These are phyloP conservation scores for Drosophila melanocephala DNA, from an alignment of 2,888 invertebrate species.

Conservation along the genomic window DNA sequence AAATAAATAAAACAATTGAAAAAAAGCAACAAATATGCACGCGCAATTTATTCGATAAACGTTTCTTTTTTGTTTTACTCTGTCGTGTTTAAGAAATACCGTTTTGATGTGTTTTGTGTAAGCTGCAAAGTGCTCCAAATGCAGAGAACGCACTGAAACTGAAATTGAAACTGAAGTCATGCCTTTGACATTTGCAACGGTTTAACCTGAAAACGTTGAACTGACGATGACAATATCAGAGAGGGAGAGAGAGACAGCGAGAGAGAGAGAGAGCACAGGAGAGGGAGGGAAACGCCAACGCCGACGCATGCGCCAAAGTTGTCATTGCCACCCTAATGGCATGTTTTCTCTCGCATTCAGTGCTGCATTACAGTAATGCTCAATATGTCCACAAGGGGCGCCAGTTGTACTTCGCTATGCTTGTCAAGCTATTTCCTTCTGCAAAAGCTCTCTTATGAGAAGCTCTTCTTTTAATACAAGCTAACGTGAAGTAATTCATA, in stretches of 20 bases:
- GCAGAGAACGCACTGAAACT: constrained; percentile 66
- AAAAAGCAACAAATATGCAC: constrained; percentile 12
- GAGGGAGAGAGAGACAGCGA: constrained; percentile 11
- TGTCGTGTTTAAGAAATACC: constrained; percentile 36
- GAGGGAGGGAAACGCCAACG: neutral
- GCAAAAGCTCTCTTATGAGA: neutral
- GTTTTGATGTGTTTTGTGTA: constrained; percentile 29
- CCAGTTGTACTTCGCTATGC: neutral
- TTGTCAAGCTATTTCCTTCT: neutral
- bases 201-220: constrained; percentile 46
- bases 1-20: constrained; percentile 9
- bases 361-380: neutral
- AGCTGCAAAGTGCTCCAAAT: constrained; percentile 52
- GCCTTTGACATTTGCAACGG: constrained; percentile 53
- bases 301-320: constrained; percentile 30
- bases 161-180: constrained; percentile 60
- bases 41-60: constrained; percentile 9
- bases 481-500: neutral
- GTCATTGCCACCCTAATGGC: constrained; percentile 35
- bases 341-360: neutral
- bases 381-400: constrained; percentile 23
- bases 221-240: constrained; percentile 25
- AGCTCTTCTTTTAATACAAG: neutral
- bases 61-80: constrained; percentile 19
- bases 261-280: constrained; percentile 8